Conservation (phyloP, 2,888 invertebrate species). For the Heteromurus nitidus region DNA sequence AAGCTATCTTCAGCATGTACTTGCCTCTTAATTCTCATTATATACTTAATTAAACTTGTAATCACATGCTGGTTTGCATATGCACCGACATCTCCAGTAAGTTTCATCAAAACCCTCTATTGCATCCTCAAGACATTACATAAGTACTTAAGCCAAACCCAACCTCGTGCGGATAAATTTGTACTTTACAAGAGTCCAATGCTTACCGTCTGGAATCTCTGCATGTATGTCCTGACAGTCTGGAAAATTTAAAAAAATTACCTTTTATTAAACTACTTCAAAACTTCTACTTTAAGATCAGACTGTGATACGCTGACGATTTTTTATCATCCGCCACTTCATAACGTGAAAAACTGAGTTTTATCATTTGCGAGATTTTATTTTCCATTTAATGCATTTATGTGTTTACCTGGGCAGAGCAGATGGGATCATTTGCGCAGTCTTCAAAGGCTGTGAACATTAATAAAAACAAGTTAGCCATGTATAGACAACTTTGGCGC, state of each 20-base stretch:
- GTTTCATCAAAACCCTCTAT: too few relatives aligned
- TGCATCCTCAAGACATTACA: too few relatives aligned
- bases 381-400: too few relatives aligned
- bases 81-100: not conserved
- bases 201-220: conserved; percentile 79
- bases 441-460: conserved; percentile 80
- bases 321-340: not conserved
- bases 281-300: not conserved
- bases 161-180: too few relatives aligned
- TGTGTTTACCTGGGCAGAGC: conserved; percentile 55
- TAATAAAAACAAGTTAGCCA: conserved; percentile 42
- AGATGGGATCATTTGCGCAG: conserved; percentile 79
- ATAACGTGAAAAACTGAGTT: not conserved
- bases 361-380: too few relatives aligned
- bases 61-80: not conserved
- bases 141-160: too few relatives aligned
- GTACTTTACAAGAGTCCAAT: too few relatives aligned
- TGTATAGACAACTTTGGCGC: too few relatives aligned
- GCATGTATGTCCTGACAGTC: conserved; percentile 80
- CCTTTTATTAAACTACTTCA: not conserved
- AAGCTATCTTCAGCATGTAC: too few relatives aligned
- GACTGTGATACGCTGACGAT: too few relatives aligned
- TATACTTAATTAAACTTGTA: too few relatives aligned
- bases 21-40: too few relatives aligned
- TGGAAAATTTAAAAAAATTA: conserved; percentile 29